A percentile compares a stretch with the other conserved stretches of the same genome.
These are phyloP conservation scores for Eidolon helvum DNA, from an alignment of 2,113 vertebrate genomes.

Conservation along the genomic window DNA sequence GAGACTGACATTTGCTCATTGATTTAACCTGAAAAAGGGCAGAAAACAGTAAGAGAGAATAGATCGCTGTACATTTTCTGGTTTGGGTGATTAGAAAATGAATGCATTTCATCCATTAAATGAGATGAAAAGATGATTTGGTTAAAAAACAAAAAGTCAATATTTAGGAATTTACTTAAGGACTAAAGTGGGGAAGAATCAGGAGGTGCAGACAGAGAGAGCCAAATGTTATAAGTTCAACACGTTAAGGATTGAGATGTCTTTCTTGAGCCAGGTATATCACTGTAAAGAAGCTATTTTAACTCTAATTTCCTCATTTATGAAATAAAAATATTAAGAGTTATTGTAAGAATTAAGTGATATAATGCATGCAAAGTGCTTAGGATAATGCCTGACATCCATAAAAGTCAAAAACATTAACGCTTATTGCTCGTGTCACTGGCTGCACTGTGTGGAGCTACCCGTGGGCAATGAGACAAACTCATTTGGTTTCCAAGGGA, in stretches of 20 bases:
- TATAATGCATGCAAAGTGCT: neutral
- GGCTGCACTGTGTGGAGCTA: neutral
- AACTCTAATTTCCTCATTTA: neutral
- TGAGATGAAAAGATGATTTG: neutral
- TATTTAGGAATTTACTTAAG: neutral
- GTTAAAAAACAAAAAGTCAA: neutral
- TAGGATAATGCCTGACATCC: neutral
- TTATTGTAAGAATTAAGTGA: neutral
- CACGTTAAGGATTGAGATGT: neutral
- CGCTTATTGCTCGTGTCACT: neutral
- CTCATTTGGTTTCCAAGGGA: fast-evolving
- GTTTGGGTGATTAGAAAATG: neutral
- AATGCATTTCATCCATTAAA: neutral
- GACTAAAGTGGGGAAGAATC: neutral
- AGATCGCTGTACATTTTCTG: neutral
- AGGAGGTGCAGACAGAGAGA: neutral
- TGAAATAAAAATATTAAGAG: neutral
- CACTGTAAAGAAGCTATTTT: neutral
- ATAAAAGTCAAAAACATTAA: neutral
- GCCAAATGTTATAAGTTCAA: neutral
- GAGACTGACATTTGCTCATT: neutral
- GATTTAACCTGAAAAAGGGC: neutral
- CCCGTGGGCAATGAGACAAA: neutral
- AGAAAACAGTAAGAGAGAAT: neutral
- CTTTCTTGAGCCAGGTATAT: neutral